These are phyloP conservation scores for Pterocles burchelli DNA, from an alignment of 2,113 vertebrate species.

Conservation along the genomic window DNA sequence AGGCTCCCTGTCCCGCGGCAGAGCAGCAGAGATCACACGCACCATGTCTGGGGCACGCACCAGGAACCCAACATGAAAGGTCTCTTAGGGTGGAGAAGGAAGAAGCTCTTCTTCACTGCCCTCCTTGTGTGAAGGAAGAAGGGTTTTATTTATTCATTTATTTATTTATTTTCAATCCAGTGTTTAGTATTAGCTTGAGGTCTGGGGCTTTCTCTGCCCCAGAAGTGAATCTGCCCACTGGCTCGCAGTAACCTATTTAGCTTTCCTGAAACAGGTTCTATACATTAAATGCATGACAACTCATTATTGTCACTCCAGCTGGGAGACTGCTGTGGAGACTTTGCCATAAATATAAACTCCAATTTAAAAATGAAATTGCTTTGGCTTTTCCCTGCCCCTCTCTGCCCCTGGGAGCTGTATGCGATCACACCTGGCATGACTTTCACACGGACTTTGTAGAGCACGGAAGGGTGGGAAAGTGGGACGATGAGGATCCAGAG, in stretches of 20 bases:
- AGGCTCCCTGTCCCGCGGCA: background rate
- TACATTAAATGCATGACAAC: background rate
- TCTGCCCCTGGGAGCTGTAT: background rate
- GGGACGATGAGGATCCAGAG: background rate
- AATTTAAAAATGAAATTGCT: slow-evolving; percentile 19
- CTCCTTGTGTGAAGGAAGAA: background rate
- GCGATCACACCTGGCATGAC: background rate
- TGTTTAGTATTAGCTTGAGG: background rate
- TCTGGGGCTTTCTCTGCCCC: background rate
- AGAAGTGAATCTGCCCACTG: background rate
- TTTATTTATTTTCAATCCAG: background rate
- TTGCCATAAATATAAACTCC: background rate
- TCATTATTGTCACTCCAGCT: background rate
- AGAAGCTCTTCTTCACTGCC: background rate
- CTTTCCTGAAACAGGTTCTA: background rate
- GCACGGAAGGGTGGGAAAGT: background rate
- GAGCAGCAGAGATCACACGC: background rate
- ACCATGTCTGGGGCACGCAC: fast-evolving
- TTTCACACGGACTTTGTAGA: background rate
- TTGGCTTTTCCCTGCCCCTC: background rate
- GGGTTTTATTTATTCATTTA: background rate
- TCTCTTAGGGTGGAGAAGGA: background rate
- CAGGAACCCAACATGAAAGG: background rate
- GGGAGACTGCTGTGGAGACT: background rate
- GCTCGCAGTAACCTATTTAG: background rate